Conservation (phyloP, 2,888 invertebrate genomes). For the Apamea crenata region DNA sequence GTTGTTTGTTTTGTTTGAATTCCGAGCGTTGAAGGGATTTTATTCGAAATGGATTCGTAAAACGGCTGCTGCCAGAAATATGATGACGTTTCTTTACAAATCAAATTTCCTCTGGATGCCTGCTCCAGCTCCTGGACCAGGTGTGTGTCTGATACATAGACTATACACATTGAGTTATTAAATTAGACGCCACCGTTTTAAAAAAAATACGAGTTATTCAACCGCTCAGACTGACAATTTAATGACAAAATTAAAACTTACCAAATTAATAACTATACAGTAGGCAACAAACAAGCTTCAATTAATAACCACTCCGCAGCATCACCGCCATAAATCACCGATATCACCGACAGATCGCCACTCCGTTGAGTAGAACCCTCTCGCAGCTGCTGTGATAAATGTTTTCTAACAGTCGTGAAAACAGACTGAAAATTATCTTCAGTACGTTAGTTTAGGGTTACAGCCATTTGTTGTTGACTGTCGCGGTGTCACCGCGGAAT, state of each 20-base stretch:
- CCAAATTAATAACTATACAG: conserved; percentile 31
- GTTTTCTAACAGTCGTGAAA: conserved; percentile 52
- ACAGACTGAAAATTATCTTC: conserved; percentile 60
- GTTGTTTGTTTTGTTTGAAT: background rate
- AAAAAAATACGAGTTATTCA: background rate
- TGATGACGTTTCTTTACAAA: background rate
- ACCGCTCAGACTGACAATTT: background rate
- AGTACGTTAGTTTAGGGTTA: conserved; percentile 61
- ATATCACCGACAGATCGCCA: conserved; percentile 52
- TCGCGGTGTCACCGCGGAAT: conserved; percentile 53
- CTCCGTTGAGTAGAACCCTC: conserved; percentile 45
- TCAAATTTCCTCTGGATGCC: background rate
- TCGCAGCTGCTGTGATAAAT: conserved; percentile 51
- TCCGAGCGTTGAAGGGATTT: conserved; percentile 8
- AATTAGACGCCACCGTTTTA: no score
- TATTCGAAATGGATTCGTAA: conserved; percentile 15
- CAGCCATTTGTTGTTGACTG: conserved; percentile 64
- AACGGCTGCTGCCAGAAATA: background rate
- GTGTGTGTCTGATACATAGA: background rate
- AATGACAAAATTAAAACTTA: background rate
- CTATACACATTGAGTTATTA: background rate
- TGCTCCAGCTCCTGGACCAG: background rate
- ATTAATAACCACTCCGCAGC: conserved; percentile 41
- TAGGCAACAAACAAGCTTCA: conserved; percentile 39
- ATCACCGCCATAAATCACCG: conserved; percentile 36